These are phyloP conservation scores for Pseudorhiza aurosa DNA, from an alignment of 30 jellyfish, hydroid and myxozoan genomes.

Conservation along the genomic window DNA sequence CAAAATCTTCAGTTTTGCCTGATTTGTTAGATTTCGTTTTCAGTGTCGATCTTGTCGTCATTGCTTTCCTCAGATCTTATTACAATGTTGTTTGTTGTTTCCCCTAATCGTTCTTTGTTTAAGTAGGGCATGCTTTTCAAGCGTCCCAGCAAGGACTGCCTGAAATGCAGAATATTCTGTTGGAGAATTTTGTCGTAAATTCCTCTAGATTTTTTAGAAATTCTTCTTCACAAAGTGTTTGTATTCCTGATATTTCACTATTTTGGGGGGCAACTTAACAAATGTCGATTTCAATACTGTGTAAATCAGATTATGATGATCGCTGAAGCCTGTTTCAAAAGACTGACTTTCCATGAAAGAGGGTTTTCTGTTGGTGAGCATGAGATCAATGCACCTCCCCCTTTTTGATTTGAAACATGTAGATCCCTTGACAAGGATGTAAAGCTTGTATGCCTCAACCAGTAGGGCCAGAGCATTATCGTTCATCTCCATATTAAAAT, in stretches of 20 bases:
- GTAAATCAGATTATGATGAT: conserved; percentile 14
- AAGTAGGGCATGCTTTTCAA: background rate
- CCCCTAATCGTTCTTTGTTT: conserved; percentile 6
- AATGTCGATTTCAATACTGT: background rate
- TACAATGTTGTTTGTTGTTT: background rate
- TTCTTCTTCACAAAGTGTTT: background rate
- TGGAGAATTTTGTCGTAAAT: background rate
- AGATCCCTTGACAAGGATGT: background rate
- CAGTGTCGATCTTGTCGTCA: too few species aligned
- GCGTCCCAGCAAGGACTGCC: background rate
- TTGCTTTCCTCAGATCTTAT: background rate
- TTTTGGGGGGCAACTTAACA: conserved; percentile 1
- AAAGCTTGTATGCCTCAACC: background rate
- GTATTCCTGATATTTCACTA: background rate
- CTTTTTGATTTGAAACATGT: background rate
- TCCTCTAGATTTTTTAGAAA: background rate
- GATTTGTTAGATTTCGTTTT: too few species aligned
- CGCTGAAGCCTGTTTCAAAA: conserved; percentile 1
- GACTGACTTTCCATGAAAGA: background rate
- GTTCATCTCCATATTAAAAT: conserved; percentile 6
- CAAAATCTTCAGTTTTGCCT: too few species aligned
- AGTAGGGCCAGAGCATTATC: background rate
- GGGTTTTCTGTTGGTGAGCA: conserved; percentile 3
- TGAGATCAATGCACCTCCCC: conserved; percentile 8
- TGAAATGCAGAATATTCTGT: background rate